Evolutionary conservation across 2,113 vertebrate genomes (phyloP).

Genomic region (Centropus bengalensis): DNA sequence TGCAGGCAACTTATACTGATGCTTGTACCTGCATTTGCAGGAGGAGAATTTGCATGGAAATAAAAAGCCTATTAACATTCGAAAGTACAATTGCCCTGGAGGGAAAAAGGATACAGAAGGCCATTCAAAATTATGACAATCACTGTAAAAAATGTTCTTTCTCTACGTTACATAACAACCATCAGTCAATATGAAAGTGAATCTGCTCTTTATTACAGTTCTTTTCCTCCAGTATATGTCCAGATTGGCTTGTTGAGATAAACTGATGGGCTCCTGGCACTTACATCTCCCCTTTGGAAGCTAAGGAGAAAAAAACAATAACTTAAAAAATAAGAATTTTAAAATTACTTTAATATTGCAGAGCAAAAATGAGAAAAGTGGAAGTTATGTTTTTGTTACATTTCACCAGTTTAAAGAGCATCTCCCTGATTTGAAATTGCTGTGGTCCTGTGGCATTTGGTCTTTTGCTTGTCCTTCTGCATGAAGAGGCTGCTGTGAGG

Average conservation of each 20-base stretch:
- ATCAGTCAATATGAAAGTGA: neutral
- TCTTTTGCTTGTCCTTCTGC: neutral
- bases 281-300: neutral
- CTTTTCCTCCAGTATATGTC: neutral
- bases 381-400: neutral
- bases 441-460: neutral
- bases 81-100: neutral
- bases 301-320: neutral
- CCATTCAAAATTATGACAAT: neutral
- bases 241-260: neutral
- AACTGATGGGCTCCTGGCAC: neutral
- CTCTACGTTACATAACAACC: neutral
- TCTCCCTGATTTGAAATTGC: neutral
- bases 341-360: neutral
- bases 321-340: neutral
- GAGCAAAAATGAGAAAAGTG: neutral
- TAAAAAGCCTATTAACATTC: neutral
- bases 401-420: neutral
- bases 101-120: neutral
- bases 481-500: neutral
- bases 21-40: neutral
- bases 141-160: neutral
- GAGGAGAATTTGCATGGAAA: neutral
- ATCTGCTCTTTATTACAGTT: neutral
- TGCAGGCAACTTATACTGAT: neutral